Conservation (phyloP, 2,888 invertebrate species). For the Elaeidobius kamerunicus region DNA sequence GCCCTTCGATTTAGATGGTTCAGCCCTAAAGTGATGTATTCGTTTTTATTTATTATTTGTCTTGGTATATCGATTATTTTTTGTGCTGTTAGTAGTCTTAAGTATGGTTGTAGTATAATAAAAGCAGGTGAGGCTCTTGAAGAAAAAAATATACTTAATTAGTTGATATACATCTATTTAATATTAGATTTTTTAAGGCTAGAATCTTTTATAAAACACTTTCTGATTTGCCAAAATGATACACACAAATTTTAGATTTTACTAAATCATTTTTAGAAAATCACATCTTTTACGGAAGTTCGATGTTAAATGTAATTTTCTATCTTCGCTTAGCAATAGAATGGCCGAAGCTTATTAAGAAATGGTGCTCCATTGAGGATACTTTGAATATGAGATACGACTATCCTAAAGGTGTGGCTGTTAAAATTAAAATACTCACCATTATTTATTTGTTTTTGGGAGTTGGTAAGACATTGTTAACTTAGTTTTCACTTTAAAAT, state of each 20-base stretch:
- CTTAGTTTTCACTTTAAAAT: background rate
- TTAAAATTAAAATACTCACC: constrained; percentile 8
- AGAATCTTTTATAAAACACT: too few species aligned
- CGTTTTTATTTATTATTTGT: constrained; percentile 22
- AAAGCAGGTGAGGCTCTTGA: constrained; percentile 32
- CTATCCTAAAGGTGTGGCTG: constrained; percentile 17
- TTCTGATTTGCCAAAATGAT: too few species aligned
- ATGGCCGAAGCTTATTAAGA: constrained; percentile 48
- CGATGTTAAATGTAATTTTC: constrained; percentile 24
- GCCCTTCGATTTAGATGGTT: constrained; percentile 30
- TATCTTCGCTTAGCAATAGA: constrained; percentile 46
- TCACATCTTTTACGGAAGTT: constrained; percentile 24
- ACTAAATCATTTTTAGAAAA: constrained; percentile 31
- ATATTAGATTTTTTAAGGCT: too few species aligned
- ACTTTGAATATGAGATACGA: constrained; percentile 22
- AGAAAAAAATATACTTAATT: constrained; percentile 1
- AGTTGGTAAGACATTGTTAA: constrained; percentile 26
- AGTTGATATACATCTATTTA: background rate
- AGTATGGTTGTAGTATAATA: constrained; percentile 26
- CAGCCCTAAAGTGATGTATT: constrained; percentile 28
- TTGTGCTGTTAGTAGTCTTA: constrained; percentile 26
- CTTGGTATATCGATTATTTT: constrained; percentile 14
- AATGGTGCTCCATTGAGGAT: constrained; percentile 29
- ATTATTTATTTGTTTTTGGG: constrained; percentile 24
- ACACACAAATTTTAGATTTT: too few species aligned